Conservation (phyloP, 35 echinoderm and acorn worm genomes). For the Acanthaster planci region DNA sequence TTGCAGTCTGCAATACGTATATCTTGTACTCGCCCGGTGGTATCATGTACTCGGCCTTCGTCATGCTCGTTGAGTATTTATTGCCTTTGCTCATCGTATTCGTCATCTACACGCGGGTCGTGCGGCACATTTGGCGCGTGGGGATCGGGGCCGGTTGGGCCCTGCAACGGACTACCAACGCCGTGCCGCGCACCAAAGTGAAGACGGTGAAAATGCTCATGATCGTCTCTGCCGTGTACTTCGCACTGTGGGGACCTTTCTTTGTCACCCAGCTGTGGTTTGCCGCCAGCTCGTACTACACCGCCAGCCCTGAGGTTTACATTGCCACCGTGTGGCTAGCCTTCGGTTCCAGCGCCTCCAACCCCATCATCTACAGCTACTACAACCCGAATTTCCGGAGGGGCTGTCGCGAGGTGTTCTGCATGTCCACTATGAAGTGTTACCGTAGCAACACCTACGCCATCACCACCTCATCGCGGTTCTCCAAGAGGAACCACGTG, state of each 20-base stretch:
- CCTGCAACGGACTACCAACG: constrained; percentile 89
- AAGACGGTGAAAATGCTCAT: constrained; percentile 98
- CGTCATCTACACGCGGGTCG: constrained; percentile 66
- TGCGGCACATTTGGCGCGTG: constrained; percentile 88
- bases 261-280: constrained; percentile 50
- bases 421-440: constrained; percentile 84
- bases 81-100: constrained; percentile 65
- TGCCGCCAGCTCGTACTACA: background rate
- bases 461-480: constrained; percentile 75
- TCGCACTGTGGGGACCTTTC: constrained; percentile 87
- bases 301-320: constrained; percentile 47
- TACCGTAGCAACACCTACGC: constrained; percentile 92
- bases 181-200: constrained; percentile 91
- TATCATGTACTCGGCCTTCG: constrained; percentile 48
- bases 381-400: constrained; percentile 97
- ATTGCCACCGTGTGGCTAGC: constrained; percentile 65
- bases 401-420: constrained; percentile 93
- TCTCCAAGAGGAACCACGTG: constrained; percentile 82
- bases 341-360: constrained; percentile 77
- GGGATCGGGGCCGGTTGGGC: constrained; percentile 46
- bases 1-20: constrained; percentile 36
- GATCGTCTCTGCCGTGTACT: constrained; percentile 82
- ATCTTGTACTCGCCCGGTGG: constrained; percentile 39
- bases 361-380: constrained; percentile 79
- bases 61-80: constrained; percentile 55